phyloP scores from a whole-genome alignment of 2,797 vertebrate genomes.

The Sebastes flavidus region DNA sequence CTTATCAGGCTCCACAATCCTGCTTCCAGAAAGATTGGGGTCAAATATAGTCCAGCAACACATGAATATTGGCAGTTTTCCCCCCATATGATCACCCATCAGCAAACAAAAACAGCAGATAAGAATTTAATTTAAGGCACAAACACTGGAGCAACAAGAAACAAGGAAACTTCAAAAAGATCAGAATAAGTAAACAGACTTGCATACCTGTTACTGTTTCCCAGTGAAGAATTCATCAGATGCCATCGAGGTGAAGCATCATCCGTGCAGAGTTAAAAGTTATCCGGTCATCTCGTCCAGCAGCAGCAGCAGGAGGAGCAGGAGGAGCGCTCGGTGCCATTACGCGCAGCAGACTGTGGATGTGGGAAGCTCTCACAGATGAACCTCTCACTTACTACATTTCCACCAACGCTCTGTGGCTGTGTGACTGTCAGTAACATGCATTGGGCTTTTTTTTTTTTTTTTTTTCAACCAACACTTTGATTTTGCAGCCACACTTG shows the following conservation, averaged over 20 bases:
- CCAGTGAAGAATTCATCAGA: constrained; percentile 63
- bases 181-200: not conserved
- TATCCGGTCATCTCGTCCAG: constrained; percentile 53
- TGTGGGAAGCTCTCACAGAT: constrained; percentile 7
- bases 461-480: not conserved
- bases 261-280: constrained; percentile 59
- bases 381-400: constrained; percentile 31
- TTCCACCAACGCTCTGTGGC: not conserved
- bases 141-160: not conserved
- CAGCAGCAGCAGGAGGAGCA: constrained; percentile 5
- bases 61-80: not conserved
- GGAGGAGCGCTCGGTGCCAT: constrained; percentile 67
- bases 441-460: not conserved
- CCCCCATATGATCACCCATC: not conserved
- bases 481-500: not conserved
- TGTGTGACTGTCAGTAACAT: constrained; percentile 1
- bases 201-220: constrained; percentile 72
- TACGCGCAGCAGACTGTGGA: constrained; percentile 52
- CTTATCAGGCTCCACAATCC: constrained; percentile 18
- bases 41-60: constrained; percentile 6
- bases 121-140: not conserved
- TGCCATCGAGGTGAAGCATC: constrained; percentile 54
- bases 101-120: not conserved
- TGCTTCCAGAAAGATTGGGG: constrained; percentile 10
- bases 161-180: not conserved